Percentiles rank a stretch among this genome's conserved stretches.
Evolutionary conservation across 2,113 vertebrate genomes (phyloP).

Genomic region (Melanerpes formicivorus): DNA sequence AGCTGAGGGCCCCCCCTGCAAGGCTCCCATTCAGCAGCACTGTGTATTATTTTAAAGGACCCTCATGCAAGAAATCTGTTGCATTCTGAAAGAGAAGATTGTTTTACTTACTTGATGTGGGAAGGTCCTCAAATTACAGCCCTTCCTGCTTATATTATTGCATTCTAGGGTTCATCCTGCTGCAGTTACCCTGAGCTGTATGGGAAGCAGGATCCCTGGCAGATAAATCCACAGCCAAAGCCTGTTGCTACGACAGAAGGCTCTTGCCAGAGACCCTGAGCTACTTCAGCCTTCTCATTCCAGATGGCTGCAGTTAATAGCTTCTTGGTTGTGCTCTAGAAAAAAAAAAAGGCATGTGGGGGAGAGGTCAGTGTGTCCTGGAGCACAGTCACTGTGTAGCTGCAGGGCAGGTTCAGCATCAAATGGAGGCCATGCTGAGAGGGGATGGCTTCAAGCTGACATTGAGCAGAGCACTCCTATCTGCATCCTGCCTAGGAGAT

Average conservation of each 20-base stretch:
- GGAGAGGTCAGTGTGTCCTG: not conserved
- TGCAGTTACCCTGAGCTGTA: not conserved
- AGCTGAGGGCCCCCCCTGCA: not conserved
- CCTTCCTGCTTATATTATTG: conserved; percentile 55
- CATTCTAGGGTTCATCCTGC: conserved; percentile 37
- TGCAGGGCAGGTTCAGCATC: not conserved
- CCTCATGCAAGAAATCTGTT: not conserved
- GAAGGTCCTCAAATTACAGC: conserved; percentile 51
- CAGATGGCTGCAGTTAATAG: not conserved
- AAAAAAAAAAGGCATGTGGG: not conserved
- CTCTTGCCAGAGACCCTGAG: not conserved
- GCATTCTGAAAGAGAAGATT: conserved; percentile 56
- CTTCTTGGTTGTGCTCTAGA: not conserved
- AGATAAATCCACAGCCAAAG: not conserved
- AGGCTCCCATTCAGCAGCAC: not conserved
- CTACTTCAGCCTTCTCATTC: not conserved
- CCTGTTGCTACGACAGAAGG: not conserved
- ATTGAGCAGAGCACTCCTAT: not conserved
- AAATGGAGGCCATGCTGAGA: fast-evolving
- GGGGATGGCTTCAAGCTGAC: not conserved
- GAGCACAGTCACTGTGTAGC: not conserved
- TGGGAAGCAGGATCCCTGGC: not conserved
- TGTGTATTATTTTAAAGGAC: conserved; percentile 62
- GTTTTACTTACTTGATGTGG: conserved; percentile 57
- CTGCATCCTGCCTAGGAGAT: not conserved